phyloP scores from a whole-genome alignment of 2,888 invertebrate species.

The Meliscaeva auricollis region DNA sequence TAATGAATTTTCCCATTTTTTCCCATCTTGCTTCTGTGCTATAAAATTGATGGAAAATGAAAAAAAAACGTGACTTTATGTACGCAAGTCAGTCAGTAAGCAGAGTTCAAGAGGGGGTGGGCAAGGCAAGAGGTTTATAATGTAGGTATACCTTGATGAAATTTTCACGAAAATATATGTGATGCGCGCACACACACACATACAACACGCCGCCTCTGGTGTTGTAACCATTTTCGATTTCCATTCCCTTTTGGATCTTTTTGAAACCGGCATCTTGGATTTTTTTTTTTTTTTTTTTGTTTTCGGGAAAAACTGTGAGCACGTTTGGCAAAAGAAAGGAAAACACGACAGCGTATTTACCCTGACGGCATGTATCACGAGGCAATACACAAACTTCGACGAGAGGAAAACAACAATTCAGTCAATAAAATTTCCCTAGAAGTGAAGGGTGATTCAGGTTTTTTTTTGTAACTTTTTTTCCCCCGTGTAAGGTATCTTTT shows the following conservation, averaged over 20 bases:
- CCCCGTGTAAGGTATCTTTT: slow-evolving; percentile 24
- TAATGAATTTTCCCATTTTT: slow-evolving; percentile 38
- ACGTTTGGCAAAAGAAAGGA: slow-evolving; percentile 35
- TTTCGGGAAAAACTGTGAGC: slow-evolving; percentile 50
- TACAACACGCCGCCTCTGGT: neutral
- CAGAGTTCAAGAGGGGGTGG: neutral
- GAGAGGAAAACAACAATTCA: slow-evolving; percentile 40
- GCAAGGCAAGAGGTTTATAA: neutral
- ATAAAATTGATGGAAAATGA: neutral
- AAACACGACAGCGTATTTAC: slow-evolving; percentile 20
- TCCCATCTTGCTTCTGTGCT: slow-evolving; percentile 1
- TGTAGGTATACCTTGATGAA: slow-evolving; percentile 3
- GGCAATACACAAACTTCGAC: slow-evolving; percentile 24
- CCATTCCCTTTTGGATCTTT: neutral
- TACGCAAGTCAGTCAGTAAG: slow-evolving; percentile 23
- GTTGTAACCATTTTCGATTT: slow-evolving; percentile 25
- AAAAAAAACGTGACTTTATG: slow-evolving; percentile 67
- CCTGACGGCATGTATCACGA: slow-evolving; percentile 19
- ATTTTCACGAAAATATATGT: slow-evolving; percentile 33
- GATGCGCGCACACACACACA: slow-evolving; percentile 50
- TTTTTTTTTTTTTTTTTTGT: too few relatives aligned
- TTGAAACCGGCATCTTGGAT: slow-evolving; percentile 33
- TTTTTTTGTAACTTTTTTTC: neutral
- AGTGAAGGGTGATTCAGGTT: slow-evolving; percentile 36
- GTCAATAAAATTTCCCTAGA: slow-evolving; percentile 47